Percentiles rank a stretch among this genome's conserved stretches.
phyloP scores from a whole-genome alignment of 1,140 invertebrate genomes.

The Aricia agestis region DNA sequence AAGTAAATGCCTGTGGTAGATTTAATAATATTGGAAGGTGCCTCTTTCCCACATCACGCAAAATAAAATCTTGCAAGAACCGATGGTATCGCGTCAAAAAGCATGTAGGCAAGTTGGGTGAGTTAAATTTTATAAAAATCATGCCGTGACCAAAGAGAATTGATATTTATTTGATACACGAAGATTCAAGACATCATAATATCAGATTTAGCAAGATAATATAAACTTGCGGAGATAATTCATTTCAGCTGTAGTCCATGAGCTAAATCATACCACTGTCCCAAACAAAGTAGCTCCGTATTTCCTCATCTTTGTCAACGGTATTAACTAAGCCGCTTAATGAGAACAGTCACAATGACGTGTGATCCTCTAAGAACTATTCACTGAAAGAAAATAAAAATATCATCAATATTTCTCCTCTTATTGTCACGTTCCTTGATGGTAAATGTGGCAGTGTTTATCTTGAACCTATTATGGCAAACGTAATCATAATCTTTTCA shows the following conservation, averaged over 20 bases:
- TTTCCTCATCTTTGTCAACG: background rate
- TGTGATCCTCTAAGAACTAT: background rate
- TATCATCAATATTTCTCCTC: background rate
- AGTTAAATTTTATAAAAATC: too few species aligned
- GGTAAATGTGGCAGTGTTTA: background rate
- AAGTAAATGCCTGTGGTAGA: too few species aligned
- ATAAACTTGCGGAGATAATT: background rate
- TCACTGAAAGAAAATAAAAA: background rate
- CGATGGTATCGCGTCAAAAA: too few species aligned
- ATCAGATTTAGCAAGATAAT: background rate
- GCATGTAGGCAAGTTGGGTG: too few species aligned
- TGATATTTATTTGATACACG: too few species aligned
- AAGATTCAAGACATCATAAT: too few species aligned
- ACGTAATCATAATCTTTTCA: too few species aligned
- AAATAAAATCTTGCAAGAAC: too few species aligned
- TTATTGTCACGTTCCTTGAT: background rate
- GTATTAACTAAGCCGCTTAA: background rate
- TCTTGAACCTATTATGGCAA: too few species aligned
- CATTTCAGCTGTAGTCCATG: background rate
- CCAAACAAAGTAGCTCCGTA: background rate
- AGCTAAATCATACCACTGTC: background rate
- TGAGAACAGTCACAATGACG: background rate
- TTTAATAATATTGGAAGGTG: too few species aligned
- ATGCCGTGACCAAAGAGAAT: too few species aligned
- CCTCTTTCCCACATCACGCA: too few species aligned